Evolutionary conservation across 2,113 vertebrate genomes (phyloP), one percentile per base, ranked within the genome.

Genomic region (Xiphias gladius): DNA sequence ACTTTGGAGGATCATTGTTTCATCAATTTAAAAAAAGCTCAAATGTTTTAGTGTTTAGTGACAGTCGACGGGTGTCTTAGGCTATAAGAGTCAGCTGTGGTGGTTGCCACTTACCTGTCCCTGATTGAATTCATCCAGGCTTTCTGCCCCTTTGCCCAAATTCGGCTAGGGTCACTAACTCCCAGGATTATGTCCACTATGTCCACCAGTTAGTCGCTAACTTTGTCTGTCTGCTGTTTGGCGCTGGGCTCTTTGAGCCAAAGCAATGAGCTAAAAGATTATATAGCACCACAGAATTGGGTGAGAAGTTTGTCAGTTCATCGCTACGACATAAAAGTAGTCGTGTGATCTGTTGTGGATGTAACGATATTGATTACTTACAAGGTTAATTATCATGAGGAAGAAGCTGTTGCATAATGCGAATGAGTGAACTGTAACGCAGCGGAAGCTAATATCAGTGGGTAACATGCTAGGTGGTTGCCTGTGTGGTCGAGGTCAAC

Each of bases 401-500:
- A 43, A 46, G 17, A 30, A 57, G 39, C 37, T 62, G 28, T 41
- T 64, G 30, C 28, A 62, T 35, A 20, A 43, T 43, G 43, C 12
- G 2, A 52, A 54, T 20, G 37, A 46, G 10, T 54, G 32, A 61
- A 70, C n/a, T 19, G 2, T 67, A 69, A 62, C n/a, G 58, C 58
- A 41, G 59, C 32, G 48, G 61, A 28, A 41, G 28, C 32, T 14
- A 26, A 26, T 74, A 55, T 48, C 32, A n/a, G 12, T 67, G 24
- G 75, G 30, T 17, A 30, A 50, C 19, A 1, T 6, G 57, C 43
- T 19, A 13, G 43, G 46, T 66, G 54, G 52, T 26, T 26, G 54
- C 32, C 48, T 7, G 16, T 72, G 50, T 28, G 54, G 59, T 65
- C 46, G 41, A 61, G 80, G 58, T 80, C 76, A 70, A 17, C 16